Percentiles rank a stretch among this genome's conserved stretches.
Conservation (phyloP, 2,888 invertebrate genomes). For the Rotaria socialis region DNA sequence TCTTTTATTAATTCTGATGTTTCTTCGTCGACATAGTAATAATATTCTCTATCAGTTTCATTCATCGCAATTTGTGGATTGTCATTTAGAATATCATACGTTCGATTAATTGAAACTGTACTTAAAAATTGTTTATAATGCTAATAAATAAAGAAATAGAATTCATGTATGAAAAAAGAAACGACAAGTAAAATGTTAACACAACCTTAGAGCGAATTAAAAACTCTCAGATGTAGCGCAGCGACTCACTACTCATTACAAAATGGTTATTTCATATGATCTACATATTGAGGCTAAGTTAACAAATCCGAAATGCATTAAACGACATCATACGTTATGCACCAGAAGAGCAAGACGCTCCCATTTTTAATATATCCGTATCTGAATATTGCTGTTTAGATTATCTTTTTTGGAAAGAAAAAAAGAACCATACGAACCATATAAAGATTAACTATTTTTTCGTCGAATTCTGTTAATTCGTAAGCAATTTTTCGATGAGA, state of each 20-base stretch:
- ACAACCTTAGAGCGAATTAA: too few species aligned
- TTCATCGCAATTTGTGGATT: not conserved
- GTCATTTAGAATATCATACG: not conserved
- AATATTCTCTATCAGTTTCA: not conserved
- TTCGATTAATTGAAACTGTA: constrained; percentile 6
- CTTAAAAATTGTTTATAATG: constrained; percentile 28
- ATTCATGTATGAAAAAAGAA: too few species aligned
- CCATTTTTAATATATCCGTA: too few species aligned
- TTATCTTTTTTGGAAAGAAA: not conserved
- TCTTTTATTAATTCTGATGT: constrained; percentile 32
- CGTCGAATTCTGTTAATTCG: constrained; percentile 8
- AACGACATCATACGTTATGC: too few species aligned
- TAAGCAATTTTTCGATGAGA: not conserved
- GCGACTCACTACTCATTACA: too few species aligned
- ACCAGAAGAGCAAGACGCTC: too few species aligned
- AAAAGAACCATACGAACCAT: not conserved
- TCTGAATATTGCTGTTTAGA: too few species aligned
- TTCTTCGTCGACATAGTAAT: constrained; percentile 32
- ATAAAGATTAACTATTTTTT: not conserved
- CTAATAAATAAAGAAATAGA: not conserved
- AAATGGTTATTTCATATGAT: too few species aligned
- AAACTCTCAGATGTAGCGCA: too few species aligned
- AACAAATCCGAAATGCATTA: too few species aligned
- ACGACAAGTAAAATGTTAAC: too few species aligned
- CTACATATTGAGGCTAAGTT: too few species aligned